Evolutionary conservation across 2,797 vertebrate genomes (phyloP), one percentile per base, ranked within the genome.

Genomic region (Toxotes lorentzi): DNA sequence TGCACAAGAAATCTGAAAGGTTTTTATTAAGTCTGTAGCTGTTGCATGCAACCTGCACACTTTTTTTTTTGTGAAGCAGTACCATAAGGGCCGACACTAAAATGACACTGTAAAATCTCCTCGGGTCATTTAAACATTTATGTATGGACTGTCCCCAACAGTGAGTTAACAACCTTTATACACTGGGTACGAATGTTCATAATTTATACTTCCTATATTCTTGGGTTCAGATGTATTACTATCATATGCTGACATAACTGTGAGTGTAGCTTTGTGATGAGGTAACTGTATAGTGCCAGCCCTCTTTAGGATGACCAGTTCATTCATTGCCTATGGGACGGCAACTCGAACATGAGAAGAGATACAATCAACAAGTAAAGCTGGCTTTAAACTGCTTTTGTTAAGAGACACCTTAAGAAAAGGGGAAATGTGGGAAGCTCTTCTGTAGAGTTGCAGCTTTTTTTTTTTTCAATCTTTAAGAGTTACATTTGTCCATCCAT

Each of bases 321-420:
- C n/a, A 53, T 73, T 60, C 56, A 45, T n/a, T 69, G 53, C 58
- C 41, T 27, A 27, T 32, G 10, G 45, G 19, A n/a, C 17, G 30
- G 56, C 2, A 48, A n/a, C 38, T 73, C 43, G 41, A 12, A 30
- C 27, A 30, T 4, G 27, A 30, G 27, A 30, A 40, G 30, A 32
- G 6, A 56, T 24, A 62, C 6, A 58, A 63, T 67, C 45, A 88
- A 79, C 76, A 79, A 84, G 79, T 84, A 54, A 51, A 62, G 2
- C 60, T 47, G 38, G 7, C 2, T 30, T 30, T 30, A 0, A 3
- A 57, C 35, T 16, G 41, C 9, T 24, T 35, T 17, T 60, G 9
- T 47, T 65, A 1, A 53, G 50, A 27, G 21, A 16, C 19, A 45
- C 21, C 21, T 19, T 17, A 58, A 61, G 6, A 38, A 45, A 73